Percentiles rank a stretch among this genome's conserved stretches.
phyloP scores from a whole-genome alignment of 1,140 invertebrate genomes.

The Phymorhynchus buccinoides region DNA sequence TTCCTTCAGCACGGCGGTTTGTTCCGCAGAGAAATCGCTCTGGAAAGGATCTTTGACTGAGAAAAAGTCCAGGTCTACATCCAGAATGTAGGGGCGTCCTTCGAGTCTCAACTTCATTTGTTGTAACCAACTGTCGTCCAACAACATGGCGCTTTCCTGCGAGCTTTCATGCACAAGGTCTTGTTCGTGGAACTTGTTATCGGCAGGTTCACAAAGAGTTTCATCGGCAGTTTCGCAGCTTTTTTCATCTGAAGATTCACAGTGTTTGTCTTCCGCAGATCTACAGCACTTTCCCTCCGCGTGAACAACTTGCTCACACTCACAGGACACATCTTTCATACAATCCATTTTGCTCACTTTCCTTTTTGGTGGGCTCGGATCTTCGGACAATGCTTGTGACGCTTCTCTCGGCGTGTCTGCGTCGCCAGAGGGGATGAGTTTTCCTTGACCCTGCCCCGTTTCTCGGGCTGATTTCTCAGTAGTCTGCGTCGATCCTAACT shows the following conservation, averaged over 20 bases:
- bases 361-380: neutral
- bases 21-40: conserved; percentile 74
- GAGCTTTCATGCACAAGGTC: neutral
- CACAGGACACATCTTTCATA: neutral
- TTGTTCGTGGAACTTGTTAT: neutral
- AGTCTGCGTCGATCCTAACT: neutral
- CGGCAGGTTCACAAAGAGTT: too few relatives aligned
- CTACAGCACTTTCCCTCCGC: too few relatives aligned
- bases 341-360: neutral
- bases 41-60: conserved; percentile 91
- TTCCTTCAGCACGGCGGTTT: conserved; percentile 63
- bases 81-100: conserved; percentile 80
- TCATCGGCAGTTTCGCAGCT: too few relatives aligned
- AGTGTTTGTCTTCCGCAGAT: too few relatives aligned
- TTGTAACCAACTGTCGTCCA: neutral
- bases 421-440: too few relatives aligned
- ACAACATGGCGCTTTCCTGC: neutral
- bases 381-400: neutral
- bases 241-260: too few relatives aligned
- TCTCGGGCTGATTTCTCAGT: neutral
- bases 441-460: too few relatives aligned
- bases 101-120: conserved; percentile 46
- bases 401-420: neutral
- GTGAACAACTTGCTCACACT: neutral
- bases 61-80: conserved; percentile 94